Evolutionary conservation across 2,888 invertebrate species (phyloP), one percentile per base, ranked within the genome.

Genomic region (Rotaria sp.): DNA sequence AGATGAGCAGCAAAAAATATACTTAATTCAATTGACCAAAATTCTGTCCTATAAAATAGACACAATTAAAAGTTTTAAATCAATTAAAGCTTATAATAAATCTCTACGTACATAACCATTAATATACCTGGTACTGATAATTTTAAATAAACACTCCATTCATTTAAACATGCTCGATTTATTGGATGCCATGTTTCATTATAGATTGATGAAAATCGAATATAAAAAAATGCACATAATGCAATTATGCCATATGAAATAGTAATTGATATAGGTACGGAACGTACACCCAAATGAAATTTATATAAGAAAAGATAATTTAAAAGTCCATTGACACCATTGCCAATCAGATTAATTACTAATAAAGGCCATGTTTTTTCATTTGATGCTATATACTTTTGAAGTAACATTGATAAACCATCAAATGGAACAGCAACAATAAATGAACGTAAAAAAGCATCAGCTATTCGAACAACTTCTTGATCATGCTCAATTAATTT

Each of bases 131-230:
- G 80, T 15, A n/a, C 3, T 11, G 45, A n/a, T 11, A 80, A 41
- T 13, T n/a, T 41, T 11, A 80, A 26, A 80, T 80, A 80, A 13
- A 80, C 7, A 45, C 15, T 80, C 80, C 80, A 80, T 80, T 80
- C 80, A 15, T 45, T 4, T 26, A 80, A 15, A 45, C 80, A 80
- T 10, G 41, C 45, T 8, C 80, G 80, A n/a, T 10, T 80, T 1
- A 80, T 26, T 13, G 80, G 80, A 80, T 80, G 80, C 80, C 80
- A 80, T 45, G 80, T 80, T n/a, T 80, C 80, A 0, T 41, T n/a
- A n/a, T 80, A 80, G 45, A 80, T 80, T 1, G 80, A 45, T 45
- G 80, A 80, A 45, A 80, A 55, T 24, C 52, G 52, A 52, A 52
- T 52, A 52, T 52, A 80, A 52, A 52, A 24, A 0, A 24, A 52